Evolutionary conservation across 92 coral and sea anemone species (phyloP), one percentile per base, ranked within the genome.

Genomic region (Phymanthus crucifer): DNA sequence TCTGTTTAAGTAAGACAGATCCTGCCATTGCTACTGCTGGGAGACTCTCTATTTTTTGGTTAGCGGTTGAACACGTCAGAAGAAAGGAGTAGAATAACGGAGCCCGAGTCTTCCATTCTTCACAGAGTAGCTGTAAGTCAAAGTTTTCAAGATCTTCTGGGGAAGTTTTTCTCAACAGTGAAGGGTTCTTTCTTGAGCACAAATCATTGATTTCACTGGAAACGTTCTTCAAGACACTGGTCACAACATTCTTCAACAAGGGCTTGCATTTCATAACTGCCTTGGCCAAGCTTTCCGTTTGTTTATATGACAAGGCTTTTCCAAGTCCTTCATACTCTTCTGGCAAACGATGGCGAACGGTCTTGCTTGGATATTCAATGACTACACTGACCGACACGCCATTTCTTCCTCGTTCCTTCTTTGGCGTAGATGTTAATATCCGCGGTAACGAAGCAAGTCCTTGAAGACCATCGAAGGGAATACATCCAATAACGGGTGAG

Each of bases 1-100:
- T 40, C 73, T 80, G 84, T n/a, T 80, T 80, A 1, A 80, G 84
- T 16, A 80, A 75, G 11, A 80, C 54, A n/a, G 84, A 80, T 18
- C 84, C 77, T 47, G 84, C 40, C 61, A 80, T 48, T 32, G 77
- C 84, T 9, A 77, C 54, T 32, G 72, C 48, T 17, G 58, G 24
- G 58, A 21, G n/a, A 50, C 3, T 50, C 0, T 50, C 24, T 6
- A 50, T 16, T 50, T 47, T 66, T 2, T 26, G 1, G 33, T 16
- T 27, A 1, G 36, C 17, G 1, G 35, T 7, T 26, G 71, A 66
- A 27, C 35, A 27, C 29, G 71, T 27, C 1, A 4, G 3, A 64
- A 64, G 70, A 32, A 64, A 64, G 14, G 70, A 64, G 23, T 64
- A 64, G 2, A 64, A 64, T 9, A 64, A 24, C 1, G 36, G 71